Percentiles rank a stretch among this genome's conserved stretches.
phyloP scores from a whole-genome alignment of 1,140 invertebrate genomes.

The Nebria ingens region DNA sequence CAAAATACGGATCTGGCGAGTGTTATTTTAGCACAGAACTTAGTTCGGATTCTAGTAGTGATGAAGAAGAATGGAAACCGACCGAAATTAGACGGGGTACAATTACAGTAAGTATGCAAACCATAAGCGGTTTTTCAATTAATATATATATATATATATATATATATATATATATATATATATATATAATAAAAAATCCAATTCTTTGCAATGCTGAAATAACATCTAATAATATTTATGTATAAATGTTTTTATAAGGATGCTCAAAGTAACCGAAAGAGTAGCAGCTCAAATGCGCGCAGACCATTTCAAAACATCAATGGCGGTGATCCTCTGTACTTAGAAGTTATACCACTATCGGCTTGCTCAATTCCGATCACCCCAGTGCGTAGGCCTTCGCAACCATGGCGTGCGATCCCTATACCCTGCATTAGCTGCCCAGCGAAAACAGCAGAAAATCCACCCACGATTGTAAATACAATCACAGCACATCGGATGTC shows the following conservation, averaged over 20 bases:
- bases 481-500: constrained; percentile 22
- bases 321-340: constrained; percentile 18
- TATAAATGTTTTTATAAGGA: constrained; percentile 1
- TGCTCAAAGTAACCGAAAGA: neutral
- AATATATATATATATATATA: no score
- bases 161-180: no score
- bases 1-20: constrained; percentile 80
- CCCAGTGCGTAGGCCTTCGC: constrained; percentile 18
- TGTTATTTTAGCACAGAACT: constrained; percentile 63
- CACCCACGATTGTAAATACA: constrained; percentile 18
- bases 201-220: neutral
- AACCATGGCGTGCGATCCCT: constrained; percentile 21
- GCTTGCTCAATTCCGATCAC: constrained; percentile 31
- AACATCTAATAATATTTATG: neutral
- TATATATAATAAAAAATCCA: constrained; percentile 13
- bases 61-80: constrained; percentile 39
- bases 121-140: constrained; percentile 12
- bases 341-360: constrained; percentile 42
- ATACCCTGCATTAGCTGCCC: constrained; percentile 18
- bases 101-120: constrained; percentile 12
- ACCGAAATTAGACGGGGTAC: constrained; percentile 18
- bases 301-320: constrained; percentile 12
- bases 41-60: constrained; percentile 46
- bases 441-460: constrained; percentile 11
- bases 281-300: constrained; percentile 1